Percentiles rank a stretch among this genome's conserved stretches.
phyloP scores from a whole-genome alignment of 2,797 vertebrate species.

The Euphonia xanthogaster region DNA sequence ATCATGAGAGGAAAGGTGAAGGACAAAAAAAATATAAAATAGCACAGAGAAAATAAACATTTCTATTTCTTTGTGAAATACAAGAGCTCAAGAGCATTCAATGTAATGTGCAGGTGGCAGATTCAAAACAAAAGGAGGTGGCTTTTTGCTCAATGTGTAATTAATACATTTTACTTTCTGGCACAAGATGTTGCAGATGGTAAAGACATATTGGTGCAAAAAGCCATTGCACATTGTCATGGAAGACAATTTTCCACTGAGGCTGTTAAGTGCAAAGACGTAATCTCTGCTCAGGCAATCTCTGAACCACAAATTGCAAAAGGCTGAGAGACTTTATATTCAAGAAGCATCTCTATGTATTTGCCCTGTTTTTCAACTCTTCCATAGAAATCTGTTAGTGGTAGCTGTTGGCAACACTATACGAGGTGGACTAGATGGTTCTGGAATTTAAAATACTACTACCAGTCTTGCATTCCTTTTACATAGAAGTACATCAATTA shows the following conservation, averaged over 20 bases:
- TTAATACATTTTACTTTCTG: slow-evolving; percentile 5
- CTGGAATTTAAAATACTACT: not conserved
- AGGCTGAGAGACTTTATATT: slow-evolving; percentile 1
- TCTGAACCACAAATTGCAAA: slow-evolving; percentile 4
- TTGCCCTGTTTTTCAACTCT: not conserved
- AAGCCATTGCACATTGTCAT: not conserved
- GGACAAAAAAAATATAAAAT: not conserved
- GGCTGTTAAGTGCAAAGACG: not conserved
- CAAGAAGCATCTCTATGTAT: not conserved
- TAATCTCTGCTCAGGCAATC: not conserved
- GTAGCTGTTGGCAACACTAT: not conserved
- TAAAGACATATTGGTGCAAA: not conserved
- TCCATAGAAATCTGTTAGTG: not conserved
- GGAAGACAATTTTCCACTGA: not conserved
- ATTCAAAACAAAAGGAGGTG: not conserved
- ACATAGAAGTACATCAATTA: not conserved
- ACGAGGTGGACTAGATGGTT: not conserved
- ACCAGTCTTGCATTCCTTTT: not conserved
- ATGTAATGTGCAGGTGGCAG: not conserved
- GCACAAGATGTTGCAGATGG: not conserved
- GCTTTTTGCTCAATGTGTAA: not conserved
- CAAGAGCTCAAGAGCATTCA: not conserved
- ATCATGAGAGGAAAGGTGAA: not conserved
- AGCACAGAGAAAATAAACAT: not conserved
- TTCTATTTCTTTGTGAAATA: not conserved